Evolutionary conservation across 2,888 invertebrate genomes (phyloP), one percentile per base, ranked within the genome.

Genomic region (Scaptomyza polygonia): DNA sequence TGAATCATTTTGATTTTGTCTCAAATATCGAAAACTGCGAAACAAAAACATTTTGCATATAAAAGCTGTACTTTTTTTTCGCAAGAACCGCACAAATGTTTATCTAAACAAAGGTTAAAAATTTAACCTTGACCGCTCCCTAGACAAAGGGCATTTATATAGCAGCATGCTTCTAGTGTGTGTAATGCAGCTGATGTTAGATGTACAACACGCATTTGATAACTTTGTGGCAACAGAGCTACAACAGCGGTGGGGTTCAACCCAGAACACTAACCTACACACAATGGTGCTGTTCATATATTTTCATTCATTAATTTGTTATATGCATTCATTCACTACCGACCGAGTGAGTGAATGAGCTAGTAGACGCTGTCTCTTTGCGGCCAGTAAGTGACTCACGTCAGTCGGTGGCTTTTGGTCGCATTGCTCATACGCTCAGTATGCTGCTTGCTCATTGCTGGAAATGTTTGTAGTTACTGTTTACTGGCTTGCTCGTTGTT

Each of bases 401-500:
- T 79, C 71, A 61, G 61, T 54, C 51, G 34, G 63, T 30, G 62
- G 54, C 64, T 66, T 70, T 69, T 69, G 57, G 49, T 67, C 64
- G 85, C 87, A 67, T 78, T 86, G 77, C 87, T 86, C 73, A 88
- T 80, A 80, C 88, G 85, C 71, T 61, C 88, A 43, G 75, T 77
- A 72, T 74, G 70, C 85, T 45, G 32, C 3, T 1, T 48, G 45
- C 55, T 67, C 74, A 70, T 71, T 77, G 56, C 70, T 66, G 11
- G 14, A 27, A 21, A 55, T 55, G 39, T 49, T 36, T 36, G 36
- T 14, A 14, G 34, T 11, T 32, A 11, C 30, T n/a, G n/a, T n/a
- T 30, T 6, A 3, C 30, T 30, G 11, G 30, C 30, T 32, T 3
- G 30, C 30, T 29, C 34, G 34, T n/a, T 34, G 32, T 34, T 82